These are phyloP conservation scores for Adineta ricciae DNA, from an alignment of 2,888 invertebrate species.

Conservation along the genomic window DNA sequence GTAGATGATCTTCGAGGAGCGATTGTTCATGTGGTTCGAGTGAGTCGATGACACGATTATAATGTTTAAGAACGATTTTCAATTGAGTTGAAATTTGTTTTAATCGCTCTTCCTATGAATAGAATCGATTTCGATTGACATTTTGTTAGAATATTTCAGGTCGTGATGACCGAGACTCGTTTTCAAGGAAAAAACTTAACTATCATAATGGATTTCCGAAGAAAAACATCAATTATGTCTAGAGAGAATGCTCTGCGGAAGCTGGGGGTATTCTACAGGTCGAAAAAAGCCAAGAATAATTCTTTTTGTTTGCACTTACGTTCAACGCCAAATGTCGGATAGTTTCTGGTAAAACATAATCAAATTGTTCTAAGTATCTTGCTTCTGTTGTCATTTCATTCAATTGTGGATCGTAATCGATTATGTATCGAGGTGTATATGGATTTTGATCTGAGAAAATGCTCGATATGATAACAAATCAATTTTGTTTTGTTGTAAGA, in stretches of 20 bases:
- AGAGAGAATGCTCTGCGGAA: too few species aligned
- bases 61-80: constrained; percentile 47
- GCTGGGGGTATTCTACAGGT: too few species aligned
- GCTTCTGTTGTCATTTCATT: constrained; percentile 52
- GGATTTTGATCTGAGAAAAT: neutral
- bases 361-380: constrained; percentile 51
- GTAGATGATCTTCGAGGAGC: constrained; percentile 46
- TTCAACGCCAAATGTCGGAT: constrained; percentile 52
- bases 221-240: too few species aligned
- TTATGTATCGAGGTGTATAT: constrained; percentile 40
- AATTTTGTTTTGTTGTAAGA: too few species aligned
- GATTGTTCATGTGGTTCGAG: constrained; percentile 43
- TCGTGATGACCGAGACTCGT: too few species aligned
- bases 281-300: too few species aligned
- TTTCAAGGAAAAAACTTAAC: too few species aligned
- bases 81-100: constrained; percentile 48
- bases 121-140: neutral
- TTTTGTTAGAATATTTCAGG: neutral
- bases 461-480: too few species aligned
- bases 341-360: constrained; percentile 50
- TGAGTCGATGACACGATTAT: constrained; percentile 46
- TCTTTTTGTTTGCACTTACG: constrained; percentile 37
- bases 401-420: constrained; percentile 50
- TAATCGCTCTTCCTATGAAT: constrained; percentile 48
- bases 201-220: too few species aligned